Conservation (phyloP, 1,140 invertebrate species). For the Ptiloglossa arizonensis region DNA sequence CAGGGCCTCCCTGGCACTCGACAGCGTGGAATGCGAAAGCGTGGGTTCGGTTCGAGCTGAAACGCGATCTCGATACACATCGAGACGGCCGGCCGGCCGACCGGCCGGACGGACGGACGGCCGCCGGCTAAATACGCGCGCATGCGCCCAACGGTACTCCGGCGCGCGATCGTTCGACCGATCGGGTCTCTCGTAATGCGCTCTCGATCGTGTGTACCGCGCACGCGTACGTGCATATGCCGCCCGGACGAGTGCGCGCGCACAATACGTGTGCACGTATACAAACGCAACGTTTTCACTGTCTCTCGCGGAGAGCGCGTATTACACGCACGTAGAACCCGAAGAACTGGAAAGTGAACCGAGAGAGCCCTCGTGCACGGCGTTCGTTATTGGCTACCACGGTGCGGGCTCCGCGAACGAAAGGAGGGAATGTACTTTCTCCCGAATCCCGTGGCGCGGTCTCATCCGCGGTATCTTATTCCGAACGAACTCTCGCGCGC, state of each 20-base stretch:
- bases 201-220: conserved; percentile 19
- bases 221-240: no score
- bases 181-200: conserved; percentile 41
- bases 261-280: no score
- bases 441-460: conserved; percentile 34
- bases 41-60: conserved; percentile 64
- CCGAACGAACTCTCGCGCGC: conserved; percentile 10
- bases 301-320: conserved; percentile 17
- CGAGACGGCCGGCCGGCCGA: conserved; percentile 6
- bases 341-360: conserved; percentile 62
- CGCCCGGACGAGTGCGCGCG: no score
- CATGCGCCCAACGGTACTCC: conserved; percentile 53
- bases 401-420: conserved; percentile 19
- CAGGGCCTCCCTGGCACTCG: conserved; percentile 33
- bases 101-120: conserved; percentile 4
- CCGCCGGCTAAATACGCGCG: conserved; percentile 42
- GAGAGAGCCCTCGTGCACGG: conserved; percentile 20
- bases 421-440: conserved; percentile 53
- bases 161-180: conserved; percentile 33
- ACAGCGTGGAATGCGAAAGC: conserved; percentile 65
- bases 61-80: conserved; percentile 65
- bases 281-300: conserved; percentile 42
- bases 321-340: conserved; percentile 37
- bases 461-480: conserved; percentile 32
- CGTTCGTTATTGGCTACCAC: conserved; percentile 39